Evolutionary conservation across 2,888 invertebrate genomes (phyloP).

Genomic region (Ichneumoninae sp.): DNA sequence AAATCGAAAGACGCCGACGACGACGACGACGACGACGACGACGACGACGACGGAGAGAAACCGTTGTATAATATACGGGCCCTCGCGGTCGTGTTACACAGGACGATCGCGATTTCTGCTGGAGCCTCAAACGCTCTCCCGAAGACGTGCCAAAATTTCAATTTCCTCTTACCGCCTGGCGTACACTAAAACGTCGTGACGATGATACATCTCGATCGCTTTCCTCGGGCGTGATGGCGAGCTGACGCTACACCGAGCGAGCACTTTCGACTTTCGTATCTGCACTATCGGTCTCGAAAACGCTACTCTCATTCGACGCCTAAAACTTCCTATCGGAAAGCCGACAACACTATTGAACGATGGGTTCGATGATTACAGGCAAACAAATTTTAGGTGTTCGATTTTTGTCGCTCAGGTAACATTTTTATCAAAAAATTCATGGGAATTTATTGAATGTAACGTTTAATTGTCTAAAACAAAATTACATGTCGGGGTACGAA

Average conservation of each 20-base stretch:
- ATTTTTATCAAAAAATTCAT: not conserved
- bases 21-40: slow-evolving; percentile 10
- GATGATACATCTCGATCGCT: slow-evolving; percentile 77
- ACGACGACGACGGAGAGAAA: slow-evolving; percentile 17
- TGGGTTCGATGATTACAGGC: not conserved
- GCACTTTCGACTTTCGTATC: not conserved
- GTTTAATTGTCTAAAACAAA: not conserved
- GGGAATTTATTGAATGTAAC: not conserved
- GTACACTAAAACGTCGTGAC: slow-evolving; percentile 59
- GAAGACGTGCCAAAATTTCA: slow-evolving; percentile 80
- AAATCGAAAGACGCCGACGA: slow-evolving; percentile 54
- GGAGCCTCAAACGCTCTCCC: slow-evolving; percentile 35
- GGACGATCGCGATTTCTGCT: slow-evolving; percentile 39
- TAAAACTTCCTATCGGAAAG: not conserved
- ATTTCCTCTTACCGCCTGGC: slow-evolving; percentile 72
- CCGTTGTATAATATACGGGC: slow-evolving; percentile 54
- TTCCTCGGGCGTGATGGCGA: slow-evolving; percentile 32
- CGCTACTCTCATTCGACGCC: not conserved
- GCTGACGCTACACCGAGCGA: not conserved
- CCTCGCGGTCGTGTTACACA: slow-evolving; percentile 14
- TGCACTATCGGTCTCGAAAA: not conserved
- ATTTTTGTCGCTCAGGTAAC: not conserved
- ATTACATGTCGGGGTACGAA: not conserved
- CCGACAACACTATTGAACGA: not conserved
- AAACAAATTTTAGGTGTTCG: not conserved